phyloP scores from a whole-genome alignment of 2,888 invertebrate species.

The Lasius fuliginosus region DNA sequence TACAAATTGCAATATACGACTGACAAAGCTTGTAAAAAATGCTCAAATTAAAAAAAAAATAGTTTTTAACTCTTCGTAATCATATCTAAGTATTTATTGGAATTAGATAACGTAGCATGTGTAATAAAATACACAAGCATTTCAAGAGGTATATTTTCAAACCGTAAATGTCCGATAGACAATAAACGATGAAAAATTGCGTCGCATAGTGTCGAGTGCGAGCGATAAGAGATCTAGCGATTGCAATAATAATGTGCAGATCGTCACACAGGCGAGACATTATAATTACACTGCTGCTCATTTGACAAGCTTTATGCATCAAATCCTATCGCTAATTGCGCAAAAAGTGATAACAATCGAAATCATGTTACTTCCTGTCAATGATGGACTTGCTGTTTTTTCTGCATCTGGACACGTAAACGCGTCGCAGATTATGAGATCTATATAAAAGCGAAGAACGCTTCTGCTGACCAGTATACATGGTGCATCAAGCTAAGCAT shows the following conservation, averaged over 20 bases:
- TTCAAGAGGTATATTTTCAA: background rate
- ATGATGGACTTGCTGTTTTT: background rate
- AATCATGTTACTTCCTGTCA: background rate
- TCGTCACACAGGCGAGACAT: background rate
- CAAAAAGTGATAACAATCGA: constrained; percentile 24
- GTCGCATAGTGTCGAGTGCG: background rate
- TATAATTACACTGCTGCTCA: background rate
- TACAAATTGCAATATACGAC: background rate
- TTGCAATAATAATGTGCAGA: background rate
- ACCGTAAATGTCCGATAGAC: background rate
- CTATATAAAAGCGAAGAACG: constrained; percentile 10
- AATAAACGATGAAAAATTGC: background rate
- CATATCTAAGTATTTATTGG: background rate
- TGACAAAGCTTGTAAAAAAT: background rate
- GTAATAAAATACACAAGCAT: background rate
- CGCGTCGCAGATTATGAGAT: background rate
- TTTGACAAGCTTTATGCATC: background rate
- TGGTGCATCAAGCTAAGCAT: constrained; percentile 2
- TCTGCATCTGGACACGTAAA: background rate
- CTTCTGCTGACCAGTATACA: background rate
- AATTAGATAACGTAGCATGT: background rate
- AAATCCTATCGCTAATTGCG: background rate
- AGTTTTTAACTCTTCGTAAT: background rate
- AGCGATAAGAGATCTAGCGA: background rate
- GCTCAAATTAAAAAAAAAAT: background rate